Evolutionary conservation across 2,888 invertebrate species (phyloP).

Genomic region (Drosophila falleni): DNA sequence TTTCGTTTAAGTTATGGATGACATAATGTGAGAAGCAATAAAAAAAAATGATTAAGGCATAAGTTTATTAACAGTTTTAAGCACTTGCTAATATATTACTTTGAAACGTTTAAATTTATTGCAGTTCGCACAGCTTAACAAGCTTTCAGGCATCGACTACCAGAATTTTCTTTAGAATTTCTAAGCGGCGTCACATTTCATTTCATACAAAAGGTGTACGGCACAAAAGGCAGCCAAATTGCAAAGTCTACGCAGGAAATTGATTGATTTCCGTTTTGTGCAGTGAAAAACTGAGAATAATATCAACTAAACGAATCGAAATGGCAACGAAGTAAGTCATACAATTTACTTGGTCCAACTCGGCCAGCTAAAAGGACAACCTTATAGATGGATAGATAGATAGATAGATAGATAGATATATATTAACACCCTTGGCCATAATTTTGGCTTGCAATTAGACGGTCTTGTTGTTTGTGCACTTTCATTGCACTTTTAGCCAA

Average conservation of each 20-base stretch:
- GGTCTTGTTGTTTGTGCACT: slow-evolving; percentile 40
- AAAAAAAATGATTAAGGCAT: not conserved
- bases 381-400: not conserved
- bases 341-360: not conserved
- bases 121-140: not conserved
- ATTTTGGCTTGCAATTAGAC: slow-evolving; percentile 49
- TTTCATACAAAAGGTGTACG: slow-evolving; percentile 14
- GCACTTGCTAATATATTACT: not conserved
- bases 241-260: slow-evolving; percentile 75
- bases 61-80: not conserved
- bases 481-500: slow-evolving; percentile 43
- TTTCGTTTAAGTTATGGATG: not conserved
- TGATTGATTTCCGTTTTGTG: slow-evolving; percentile 71
- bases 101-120: not conserved
- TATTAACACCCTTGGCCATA: slow-evolving; percentile 24
- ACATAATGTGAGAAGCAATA: not conserved
- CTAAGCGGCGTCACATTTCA: slow-evolving; percentile 18
- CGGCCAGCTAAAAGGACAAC: slow-evolving; percentile 4
- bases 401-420: not conserved
- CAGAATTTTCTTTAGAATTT: slow-evolving; percentile 12
- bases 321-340: not conserved
- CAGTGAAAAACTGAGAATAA: slow-evolving; percentile 30
- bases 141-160: not conserved
- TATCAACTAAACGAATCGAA: slow-evolving; percentile 20
- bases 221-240: slow-evolving; percentile 39